These are phyloP conservation scores for Elaphurus davidianus DNA, from an alignment of 2,113 vertebrate species.

Conservation along the genomic window DNA sequence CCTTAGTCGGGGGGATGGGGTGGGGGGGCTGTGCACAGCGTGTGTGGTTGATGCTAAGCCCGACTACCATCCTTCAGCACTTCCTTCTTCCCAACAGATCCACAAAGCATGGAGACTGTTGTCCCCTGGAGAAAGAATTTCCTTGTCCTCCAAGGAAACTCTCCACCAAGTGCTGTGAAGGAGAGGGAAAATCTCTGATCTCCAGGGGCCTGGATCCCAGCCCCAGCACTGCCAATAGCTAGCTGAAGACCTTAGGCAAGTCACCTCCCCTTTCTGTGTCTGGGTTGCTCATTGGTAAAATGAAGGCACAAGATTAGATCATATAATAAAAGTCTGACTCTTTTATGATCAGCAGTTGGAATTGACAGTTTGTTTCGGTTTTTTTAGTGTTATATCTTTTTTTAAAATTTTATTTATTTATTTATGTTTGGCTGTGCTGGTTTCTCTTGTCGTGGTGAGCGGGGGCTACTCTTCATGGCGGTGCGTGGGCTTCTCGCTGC, in stretches of 20 bases:
- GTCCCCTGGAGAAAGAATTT: not conserved
- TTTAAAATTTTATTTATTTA: not conserved
- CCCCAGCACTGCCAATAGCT: fast-evolving
- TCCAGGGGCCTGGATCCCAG: not conserved
- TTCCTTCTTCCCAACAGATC: not conserved
- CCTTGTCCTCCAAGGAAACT: not conserved
- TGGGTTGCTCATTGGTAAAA: not conserved
- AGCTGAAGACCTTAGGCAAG: not conserved
- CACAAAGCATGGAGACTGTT: not conserved
- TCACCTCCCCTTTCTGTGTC: not conserved
- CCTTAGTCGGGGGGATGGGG: fast-evolving
- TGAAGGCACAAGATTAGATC: not conserved
- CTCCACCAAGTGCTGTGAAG: not conserved
- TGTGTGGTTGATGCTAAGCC: not conserved
- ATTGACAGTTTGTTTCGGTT: not conserved
- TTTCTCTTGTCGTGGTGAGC: not conserved
- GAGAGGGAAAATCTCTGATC: not conserved
- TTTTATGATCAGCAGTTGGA: not conserved
- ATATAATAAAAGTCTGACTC: not conserved
- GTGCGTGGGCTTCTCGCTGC: fast-evolving
- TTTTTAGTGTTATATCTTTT: not conserved
- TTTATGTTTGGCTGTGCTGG: not conserved
- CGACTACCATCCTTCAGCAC: not conserved
- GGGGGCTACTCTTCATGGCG: not conserved
- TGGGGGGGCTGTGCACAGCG: not conserved